These are phyloP conservation scores for Cryptophagus acutangulus DNA, from an alignment of 2,888 invertebrate species.

Conservation along the genomic window DNA sequence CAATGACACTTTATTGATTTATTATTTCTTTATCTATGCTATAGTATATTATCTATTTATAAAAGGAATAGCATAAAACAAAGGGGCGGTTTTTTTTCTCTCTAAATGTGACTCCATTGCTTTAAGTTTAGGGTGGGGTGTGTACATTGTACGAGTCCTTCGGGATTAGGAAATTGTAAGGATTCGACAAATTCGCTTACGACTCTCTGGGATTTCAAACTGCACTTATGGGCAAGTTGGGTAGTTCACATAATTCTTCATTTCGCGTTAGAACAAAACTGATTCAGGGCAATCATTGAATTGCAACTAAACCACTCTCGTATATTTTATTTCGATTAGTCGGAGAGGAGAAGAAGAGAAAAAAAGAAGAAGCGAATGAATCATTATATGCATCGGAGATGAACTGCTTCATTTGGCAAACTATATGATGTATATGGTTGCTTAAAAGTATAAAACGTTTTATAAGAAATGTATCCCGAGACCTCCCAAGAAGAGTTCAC, in stretches of 20 bases:
- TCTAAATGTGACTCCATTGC: neutral
- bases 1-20: constrained; percentile 31
- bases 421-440: constrained; percentile 37
- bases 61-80: constrained; percentile 31
- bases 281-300: constrained; percentile 1
- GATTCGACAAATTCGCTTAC: constrained; percentile 36
- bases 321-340: no score
- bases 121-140: constrained; percentile 1
- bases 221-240: constrained; percentile 9
- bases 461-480: constrained; percentile 41
- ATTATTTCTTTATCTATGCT: constrained; percentile 29
- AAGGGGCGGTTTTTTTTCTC: constrained; percentile 19
- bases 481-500: constrained; percentile 43
- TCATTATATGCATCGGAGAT: constrained; percentile 14
- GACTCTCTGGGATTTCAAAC: constrained; percentile 28
- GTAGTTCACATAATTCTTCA: constrained; percentile 2
- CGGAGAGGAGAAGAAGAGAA: no score
- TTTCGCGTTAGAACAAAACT: constrained; percentile 1
- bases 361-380: neutral
- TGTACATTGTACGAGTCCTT: constrained; percentile 18
- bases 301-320: neutral
- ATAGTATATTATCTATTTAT: constrained; percentile 4
- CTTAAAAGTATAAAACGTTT: constrained; percentile 32
- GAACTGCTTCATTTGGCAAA: constrained; percentile 34
- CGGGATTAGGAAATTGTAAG: constrained; percentile 30